phyloP scores from a whole-genome alignment of 2,113 vertebrate species.

The Oceanodroma tethys region DNA sequence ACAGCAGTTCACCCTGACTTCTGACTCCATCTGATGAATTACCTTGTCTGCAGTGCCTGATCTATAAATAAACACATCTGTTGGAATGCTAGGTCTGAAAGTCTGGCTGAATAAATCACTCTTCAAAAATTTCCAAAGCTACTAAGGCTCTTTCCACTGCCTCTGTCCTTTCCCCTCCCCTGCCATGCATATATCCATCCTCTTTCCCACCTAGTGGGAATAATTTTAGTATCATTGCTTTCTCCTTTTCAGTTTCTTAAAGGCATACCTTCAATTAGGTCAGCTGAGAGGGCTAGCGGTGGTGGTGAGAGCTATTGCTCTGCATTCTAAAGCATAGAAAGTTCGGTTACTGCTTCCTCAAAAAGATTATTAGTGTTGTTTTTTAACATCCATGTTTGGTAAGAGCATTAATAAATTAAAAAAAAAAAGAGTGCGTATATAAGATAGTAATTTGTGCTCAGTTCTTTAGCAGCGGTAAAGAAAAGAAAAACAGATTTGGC shows the following conservation, averaged over 20 bases:
- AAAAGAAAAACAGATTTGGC: background rate
- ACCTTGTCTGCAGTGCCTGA: constrained; percentile 8
- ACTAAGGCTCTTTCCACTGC: background rate
- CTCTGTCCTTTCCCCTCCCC: background rate
- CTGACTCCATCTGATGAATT: constrained; percentile 36
- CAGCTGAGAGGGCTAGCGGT: background rate
- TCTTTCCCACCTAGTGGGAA: background rate
- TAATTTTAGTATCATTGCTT: background rate
- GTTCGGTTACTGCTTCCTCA: background rate
- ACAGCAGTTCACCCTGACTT: background rate
- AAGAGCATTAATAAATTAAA: background rate
- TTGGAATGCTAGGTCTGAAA: background rate
- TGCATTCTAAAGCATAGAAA: background rate
- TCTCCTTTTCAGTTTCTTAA: background rate
- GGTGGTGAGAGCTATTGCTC: background rate
- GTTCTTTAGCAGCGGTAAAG: background rate
- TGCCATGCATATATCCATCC: background rate
- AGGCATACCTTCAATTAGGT: background rate
- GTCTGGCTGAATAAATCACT: constrained; percentile 28
- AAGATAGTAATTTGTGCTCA: background rate
- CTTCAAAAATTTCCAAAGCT: constrained; percentile 16
- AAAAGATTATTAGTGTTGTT: background rate
- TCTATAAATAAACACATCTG: constrained; percentile 59
- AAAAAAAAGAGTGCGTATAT: background rate
- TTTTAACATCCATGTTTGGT: background rate